Base-by-base conservation (phyloP, 2,797 vertebrate species). In the Cheracebus regulus region DNA sequence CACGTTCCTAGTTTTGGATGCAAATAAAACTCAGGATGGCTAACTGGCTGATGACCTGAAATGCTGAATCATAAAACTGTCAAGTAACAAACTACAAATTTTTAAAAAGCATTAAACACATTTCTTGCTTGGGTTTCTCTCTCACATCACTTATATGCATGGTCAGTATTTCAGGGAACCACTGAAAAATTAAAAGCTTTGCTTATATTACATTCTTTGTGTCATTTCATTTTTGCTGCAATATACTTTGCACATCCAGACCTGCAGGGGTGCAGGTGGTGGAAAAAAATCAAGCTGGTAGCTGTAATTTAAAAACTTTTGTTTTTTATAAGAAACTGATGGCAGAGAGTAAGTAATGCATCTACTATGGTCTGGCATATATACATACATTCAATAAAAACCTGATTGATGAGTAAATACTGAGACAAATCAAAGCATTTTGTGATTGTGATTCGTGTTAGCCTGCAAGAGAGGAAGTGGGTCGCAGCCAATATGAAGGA, bases 1-100 rank as follows among this genome's bases (percentile, higher is more conserved):
- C 50, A 76, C 22, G 30, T 88, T 64, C 5, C 70, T 87, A 0
- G 0, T 75, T 95, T 97, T 41, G 57, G 52, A 44, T 50, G 39
- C 44, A 93, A 88, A 94, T 90, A 90, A 94, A 97, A 94, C 80
- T 90, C 64, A 88, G 67, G 90, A 78, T 83, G 20, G 30, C 88
- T 48, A 97, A 95, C 1, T 84, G 50, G 55, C 13, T 92, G 79
- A 90, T 52, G 93, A 64, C 13, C 1, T 9, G 57, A 97, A 97
- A 67, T 52, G 50, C 26, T 93, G n/a, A 97, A 94, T 95, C 88
- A 93, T 33, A 58, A 91, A 96, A 93, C 15, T 85, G 11, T 55
- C 46, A 90, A 78, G 50, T 67, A 14, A 88, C n/a, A 88, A 76
- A 55, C 14, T 33, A 89, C 24, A 81, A 8, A 80, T n/a, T 84